Evolutionary conservation across 2,888 invertebrate species (phyloP).

Genomic region (Coecobrya sp.): DNA sequence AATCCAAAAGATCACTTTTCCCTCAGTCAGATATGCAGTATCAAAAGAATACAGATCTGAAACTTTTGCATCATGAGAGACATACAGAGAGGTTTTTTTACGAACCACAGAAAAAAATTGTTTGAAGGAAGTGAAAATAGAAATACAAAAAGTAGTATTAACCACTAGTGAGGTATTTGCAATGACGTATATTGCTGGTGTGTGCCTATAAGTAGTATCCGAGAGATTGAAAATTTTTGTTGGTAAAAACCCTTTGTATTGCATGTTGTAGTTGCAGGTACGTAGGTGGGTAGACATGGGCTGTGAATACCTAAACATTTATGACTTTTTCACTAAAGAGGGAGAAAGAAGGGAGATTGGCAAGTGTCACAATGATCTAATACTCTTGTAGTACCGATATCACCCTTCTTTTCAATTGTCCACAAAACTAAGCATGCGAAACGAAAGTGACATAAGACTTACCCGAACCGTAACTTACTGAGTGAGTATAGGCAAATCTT

Average conservation of each 20-base stretch:
- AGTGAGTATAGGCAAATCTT: constrained; percentile 44
- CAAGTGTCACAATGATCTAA: constrained; percentile 71
- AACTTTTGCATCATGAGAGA: neutral
- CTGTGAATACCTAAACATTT: constrained; percentile 1
- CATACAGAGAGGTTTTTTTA: neutral
- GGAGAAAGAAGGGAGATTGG: constrained; percentile 55
- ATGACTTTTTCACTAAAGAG: constrained; percentile 5
- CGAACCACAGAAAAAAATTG: neutral
- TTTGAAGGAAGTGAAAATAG: neutral
- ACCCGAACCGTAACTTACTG: constrained; percentile 32
- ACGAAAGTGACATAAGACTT: constrained; percentile 54
- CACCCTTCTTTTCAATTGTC: constrained; percentile 70
- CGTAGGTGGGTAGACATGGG: no score
- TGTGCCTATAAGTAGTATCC: neutral
- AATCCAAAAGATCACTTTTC: neutral
- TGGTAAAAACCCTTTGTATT: neutral
- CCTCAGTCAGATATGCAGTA: neutral
- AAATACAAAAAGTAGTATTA: neutral
- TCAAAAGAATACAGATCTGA: neutral
- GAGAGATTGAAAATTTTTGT: neutral
- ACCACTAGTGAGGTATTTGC: neutral
- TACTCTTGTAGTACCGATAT: neutral
- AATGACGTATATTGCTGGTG: neutral
- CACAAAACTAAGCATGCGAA: constrained; percentile 66
- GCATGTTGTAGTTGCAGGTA: neutral